Evolutionary conservation across 2,113 vertebrate species (phyloP).

Genomic region (Irena cyanogastra): DNA sequence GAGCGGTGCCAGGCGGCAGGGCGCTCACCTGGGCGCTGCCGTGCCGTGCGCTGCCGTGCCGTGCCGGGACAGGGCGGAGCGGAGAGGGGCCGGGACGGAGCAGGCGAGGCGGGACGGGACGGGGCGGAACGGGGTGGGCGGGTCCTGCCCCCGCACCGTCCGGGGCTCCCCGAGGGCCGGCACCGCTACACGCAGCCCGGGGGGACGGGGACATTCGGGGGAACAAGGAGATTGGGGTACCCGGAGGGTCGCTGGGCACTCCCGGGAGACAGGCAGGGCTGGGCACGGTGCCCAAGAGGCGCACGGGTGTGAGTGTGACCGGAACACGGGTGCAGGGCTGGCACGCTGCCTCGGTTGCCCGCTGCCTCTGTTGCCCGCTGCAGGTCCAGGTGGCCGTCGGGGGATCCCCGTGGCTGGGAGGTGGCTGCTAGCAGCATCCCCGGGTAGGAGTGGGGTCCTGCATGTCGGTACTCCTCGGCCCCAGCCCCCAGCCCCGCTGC

Average conservation of each 20-base stretch:
- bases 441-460: rapidly evolving
- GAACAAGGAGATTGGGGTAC: too few relatives aligned
- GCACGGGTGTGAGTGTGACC: neutral
- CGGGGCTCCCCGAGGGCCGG: neutral
- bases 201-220: too few relatives aligned
- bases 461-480: neutral
- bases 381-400: neutral
- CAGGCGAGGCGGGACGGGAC: neutral
- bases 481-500: neutral
- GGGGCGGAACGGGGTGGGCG: neutral
- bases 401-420: neutral
- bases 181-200: neutral
- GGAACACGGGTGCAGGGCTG: neutral
- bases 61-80: neutral
- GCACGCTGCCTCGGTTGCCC: neutral
- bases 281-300: neutral
- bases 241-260: neutral
- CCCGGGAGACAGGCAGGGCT: neutral
- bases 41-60: neutral
- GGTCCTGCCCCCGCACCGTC: neutral
- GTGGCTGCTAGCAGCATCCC: neutral
- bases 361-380: neutral
- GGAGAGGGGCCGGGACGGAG: neutral
- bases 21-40: conserved; percentile 3
- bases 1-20: neutral